phyloP scores from a whole-genome alignment of 92 coral and sea anemone species.

The Heliopora coerulea region DNA sequence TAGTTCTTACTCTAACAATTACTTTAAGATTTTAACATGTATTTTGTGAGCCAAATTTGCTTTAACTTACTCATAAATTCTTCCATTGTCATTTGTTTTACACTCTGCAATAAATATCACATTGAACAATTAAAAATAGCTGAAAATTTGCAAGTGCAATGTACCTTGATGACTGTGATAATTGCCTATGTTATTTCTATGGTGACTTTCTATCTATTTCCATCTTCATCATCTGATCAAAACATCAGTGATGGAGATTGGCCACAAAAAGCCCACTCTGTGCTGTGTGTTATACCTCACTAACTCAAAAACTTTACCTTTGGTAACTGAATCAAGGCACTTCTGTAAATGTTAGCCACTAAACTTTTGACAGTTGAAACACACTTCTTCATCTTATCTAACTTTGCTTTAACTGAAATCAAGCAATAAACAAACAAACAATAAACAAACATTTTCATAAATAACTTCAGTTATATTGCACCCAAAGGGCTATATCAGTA shows the following conservation, averaged over 20 bases:
- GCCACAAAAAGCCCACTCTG: too few relatives aligned
- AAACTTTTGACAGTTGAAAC: slow-evolving; percentile 8
- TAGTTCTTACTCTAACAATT: background rate
- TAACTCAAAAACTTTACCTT: slow-evolving; percentile 19
- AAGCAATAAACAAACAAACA: background rate
- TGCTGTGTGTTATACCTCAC: too few relatives aligned
- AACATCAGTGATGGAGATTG: too few relatives aligned
- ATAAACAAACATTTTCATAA: background rate
- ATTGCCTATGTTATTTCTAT: too few relatives aligned
- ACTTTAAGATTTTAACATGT: too few relatives aligned
- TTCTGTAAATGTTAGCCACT: slow-evolving; percentile 10
- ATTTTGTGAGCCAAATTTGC: too few relatives aligned
- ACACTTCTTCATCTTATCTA: slow-evolving; percentile 22
- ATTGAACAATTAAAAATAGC: background rate
- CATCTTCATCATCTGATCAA: too few relatives aligned
- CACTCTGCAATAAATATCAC: slow-evolving; percentile 12
- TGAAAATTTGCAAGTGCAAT: too few relatives aligned
- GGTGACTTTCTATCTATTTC: too few relatives aligned
- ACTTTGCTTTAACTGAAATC: slow-evolving; percentile 12
- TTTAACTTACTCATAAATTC: slow-evolving; percentile 30
- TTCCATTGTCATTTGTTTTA: slow-evolving; percentile 35
- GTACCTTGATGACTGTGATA: too few relatives aligned
- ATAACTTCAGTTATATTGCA: too few relatives aligned
- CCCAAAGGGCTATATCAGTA: too few relatives aligned
- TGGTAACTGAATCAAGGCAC: background rate